Evolutionary conservation across 2,888 invertebrate genomes (phyloP).

Genomic region (Hetaerina titia): DNA sequence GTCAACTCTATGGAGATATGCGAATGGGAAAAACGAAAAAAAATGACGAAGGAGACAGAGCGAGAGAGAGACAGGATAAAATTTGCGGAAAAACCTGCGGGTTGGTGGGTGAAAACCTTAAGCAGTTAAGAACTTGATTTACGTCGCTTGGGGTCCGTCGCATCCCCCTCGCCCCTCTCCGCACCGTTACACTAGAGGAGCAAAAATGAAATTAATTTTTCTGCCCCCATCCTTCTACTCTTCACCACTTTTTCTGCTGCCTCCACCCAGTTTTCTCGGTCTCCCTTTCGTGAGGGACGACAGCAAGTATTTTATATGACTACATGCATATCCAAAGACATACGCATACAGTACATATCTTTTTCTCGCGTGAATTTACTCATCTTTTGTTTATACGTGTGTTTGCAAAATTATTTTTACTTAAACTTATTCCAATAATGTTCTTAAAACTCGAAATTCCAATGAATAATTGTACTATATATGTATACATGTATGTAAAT

Average conservation of each 20-base stretch:
- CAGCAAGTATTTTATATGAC: not conserved
- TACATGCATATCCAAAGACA: too few relatives aligned
- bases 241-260: not conserved
- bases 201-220: constrained; percentile 66
- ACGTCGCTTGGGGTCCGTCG: constrained; percentile 32
- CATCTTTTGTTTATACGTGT: too few relatives aligned
- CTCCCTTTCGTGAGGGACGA: not conserved
- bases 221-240: not conserved
- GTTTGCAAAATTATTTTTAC: too few relatives aligned
- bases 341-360: too few relatives aligned
- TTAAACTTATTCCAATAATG: too few relatives aligned
- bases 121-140: constrained; percentile 66
- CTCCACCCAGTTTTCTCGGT: not conserved
- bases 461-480: too few relatives aligned
- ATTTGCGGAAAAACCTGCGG: constrained; percentile 5
- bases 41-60: not conserved
- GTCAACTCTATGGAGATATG: not conserved
- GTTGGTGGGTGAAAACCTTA: constrained; percentile 50
- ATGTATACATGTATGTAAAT: too few relatives aligned
- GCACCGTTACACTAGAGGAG: constrained; percentile 33
- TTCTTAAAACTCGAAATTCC: too few relatives aligned
- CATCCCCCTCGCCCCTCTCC: not conserved
- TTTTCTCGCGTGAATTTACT: too few relatives aligned
- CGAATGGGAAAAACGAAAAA: not conserved
- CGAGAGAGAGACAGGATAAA: not conserved